Evolutionary conservation across 1,140 invertebrate genomes (phyloP), one percentile per base, ranked within the genome.

Genomic region (Calycopis cecrops): DNA sequence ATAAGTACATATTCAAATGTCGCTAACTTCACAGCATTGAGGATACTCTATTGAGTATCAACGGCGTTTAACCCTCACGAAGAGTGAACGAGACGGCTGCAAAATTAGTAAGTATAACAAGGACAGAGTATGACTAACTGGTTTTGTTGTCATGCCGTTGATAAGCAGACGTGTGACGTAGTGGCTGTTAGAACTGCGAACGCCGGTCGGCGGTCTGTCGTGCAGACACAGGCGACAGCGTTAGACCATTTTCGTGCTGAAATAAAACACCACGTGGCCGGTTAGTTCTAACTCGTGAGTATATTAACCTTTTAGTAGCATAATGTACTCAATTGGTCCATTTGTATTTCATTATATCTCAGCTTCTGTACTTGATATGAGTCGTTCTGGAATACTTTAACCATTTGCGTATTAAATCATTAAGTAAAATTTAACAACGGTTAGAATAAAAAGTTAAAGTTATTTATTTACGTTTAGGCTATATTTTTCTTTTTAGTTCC

Each of bases 201-300:
- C 50, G 55, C 47, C 34, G 50, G 51, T 59, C 57, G 69, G 40
- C 40, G 16, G 40, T 58, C 81, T 80, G 82, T 85, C 79, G 79
- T 77, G 70, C 69, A 69, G 60, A 59, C 65, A 67, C 71, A 48
- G 57, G 65, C 78, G 79, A 73, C 74, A 76, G 77, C 65, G 66
- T 54, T 69, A 70, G 77, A 70, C 72, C 53, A 58, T 73, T 68
- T 34, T 42, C 3, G 40, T 44, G 40, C 9, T 14, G 14, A 12
- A 14, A 44, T 44, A 37, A 4, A 44, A 16, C 57, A 79, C 69
- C 82, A 85, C 82, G 82, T 85, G 82, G 77, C 71, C 71, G 74
- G 71, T 65, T 63, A 59, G 12, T 62, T 67, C 49, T 67, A 75
- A 59, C 40, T 44, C 40, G 40, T 68, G 79, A 44, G 40, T 44